These are phyloP conservation scores for Rhyacichthys aspro DNA, from an alignment of 2,797 vertebrate genomes.

Conservation along the genomic window DNA sequence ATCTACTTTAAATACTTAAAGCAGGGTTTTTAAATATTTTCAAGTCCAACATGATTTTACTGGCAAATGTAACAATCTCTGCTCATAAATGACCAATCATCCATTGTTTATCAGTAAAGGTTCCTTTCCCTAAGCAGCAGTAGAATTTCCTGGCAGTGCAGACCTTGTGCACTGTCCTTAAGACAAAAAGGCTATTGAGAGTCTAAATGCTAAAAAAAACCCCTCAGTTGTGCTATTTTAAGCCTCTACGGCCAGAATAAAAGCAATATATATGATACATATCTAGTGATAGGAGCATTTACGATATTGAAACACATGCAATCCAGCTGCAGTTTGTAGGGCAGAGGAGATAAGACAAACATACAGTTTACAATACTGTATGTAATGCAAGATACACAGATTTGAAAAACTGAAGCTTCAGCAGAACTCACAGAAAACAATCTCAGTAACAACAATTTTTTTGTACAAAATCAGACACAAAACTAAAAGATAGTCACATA, in stretches of 20 bases:
- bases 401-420: constrained; percentile 4
- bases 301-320: constrained; percentile 24
- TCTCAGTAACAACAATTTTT: neutral
- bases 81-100: constrained; percentile 5
- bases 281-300: constrained; percentile 39
- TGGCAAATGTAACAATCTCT: neutral
- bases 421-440: neutral
- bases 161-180: constrained; percentile 26
- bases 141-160: constrained; percentile 20
- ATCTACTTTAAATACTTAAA: too few relatives aligned
- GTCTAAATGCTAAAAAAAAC: constrained; percentile 29
- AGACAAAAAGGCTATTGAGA: constrained; percentile 20
- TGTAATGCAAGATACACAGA: constrained; percentile 23
- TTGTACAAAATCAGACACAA: neutral
- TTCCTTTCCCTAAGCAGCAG: neutral
- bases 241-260: constrained; percentile 18
- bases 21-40: too few relatives aligned
- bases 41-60: too few relatives aligned
- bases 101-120: constrained; percentile 2
- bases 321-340: constrained; percentile 2
- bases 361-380: constrained; percentile 12
- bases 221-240: neutral
- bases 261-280: constrained; percentile 39
- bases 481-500: neutral
- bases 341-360: constrained; percentile 28